Evolutionary conservation across 2,113 vertebrate species (phyloP), one percentile per base, ranked within the genome.

Genomic region (Perca flavescens): DNA sequence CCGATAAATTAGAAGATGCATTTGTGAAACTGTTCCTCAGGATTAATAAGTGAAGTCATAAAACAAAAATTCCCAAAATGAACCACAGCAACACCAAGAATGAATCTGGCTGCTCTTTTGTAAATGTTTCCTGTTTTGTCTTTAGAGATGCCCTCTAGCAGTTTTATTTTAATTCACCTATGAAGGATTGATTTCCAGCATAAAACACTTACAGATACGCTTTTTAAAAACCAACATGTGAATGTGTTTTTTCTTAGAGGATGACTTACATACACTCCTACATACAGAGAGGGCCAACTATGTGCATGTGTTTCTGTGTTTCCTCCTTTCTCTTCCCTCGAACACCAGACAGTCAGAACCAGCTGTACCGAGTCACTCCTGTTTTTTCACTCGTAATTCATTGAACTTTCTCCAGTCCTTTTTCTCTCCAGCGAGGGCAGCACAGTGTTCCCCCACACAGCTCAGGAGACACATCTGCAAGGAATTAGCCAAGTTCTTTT

Each of bases 401-500:
- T 68, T 79, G 52, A 90, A 86, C 76, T 82, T 61, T 78, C 65
- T 87, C 69, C 61, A 28, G 46, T 60, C 58, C 68, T 68, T 53
- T 63, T 60, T 60, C 65, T 72, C 82, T 66, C 54, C 68, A 47
- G 49, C 0, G 7, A 86, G 80, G 81, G 90, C 87, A 87, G 89
- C 72, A 49, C 62, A 80, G 84, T 49, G 47, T 88, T 90, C 66
- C 40, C 80, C 84, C 77, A 63, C 53, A 80, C 57, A 82, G 80
- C 73, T 74, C 74, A 57, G 54, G 74, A 66, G 79, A 56, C 91
- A 94, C 94, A 95, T 95, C 91, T 95, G 95, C 83, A 92, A 95
- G 69, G 64, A 88, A 94, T 96, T 95, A 95, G 86, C 84, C 83
- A n/a, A 90, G 57, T 92, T 94, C 90, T 91, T 93, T 83, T 83